A percentile compares a stretch with the other conserved stretches of the same genome.
Evolutionary conservation across 1,140 invertebrate genomes (phyloP).

Genomic region (Calosoma granatense): DNA sequence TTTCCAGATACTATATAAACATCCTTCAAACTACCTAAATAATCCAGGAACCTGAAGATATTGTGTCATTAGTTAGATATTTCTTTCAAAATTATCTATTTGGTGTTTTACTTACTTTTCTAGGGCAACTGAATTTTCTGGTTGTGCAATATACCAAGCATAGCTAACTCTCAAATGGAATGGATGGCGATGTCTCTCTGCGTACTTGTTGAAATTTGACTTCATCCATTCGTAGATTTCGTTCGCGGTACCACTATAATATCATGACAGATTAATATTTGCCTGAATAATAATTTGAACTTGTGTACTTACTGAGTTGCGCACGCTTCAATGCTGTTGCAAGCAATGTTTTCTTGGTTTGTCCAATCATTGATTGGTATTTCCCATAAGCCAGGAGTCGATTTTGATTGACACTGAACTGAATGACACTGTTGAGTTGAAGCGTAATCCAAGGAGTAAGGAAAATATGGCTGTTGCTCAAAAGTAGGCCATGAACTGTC

Average conservation of each 20-base stretch:
- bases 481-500: conserved; percentile 54
- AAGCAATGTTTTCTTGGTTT: conserved; percentile 37
- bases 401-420: conserved; percentile 48
- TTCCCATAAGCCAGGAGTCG: conserved; percentile 50
- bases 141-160: conserved; percentile 35
- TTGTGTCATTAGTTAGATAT: not conserved
- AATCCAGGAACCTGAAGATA: conserved; percentile 32
- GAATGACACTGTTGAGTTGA: conserved; percentile 51
- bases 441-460: conserved; percentile 57
- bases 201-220: conserved; percentile 39
- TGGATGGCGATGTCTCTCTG: conserved; percentile 40
- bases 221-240: conserved; percentile 38
- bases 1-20: conserved; percentile 32
- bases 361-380: conserved; percentile 51
- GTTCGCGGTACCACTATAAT: conserved; percentile 26
- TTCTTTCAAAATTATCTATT: too few relatives aligned
- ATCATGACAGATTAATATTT: not conserved
- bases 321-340: conserved; percentile 52
- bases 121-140: conserved; percentile 29
- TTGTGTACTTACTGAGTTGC: conserved; percentile 34
- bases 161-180: conserved; percentile 44
- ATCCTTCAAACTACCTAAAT: conserved; percentile 35
- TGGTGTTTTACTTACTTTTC: not conserved
- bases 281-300: not conserved
- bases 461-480: conserved; percentile 39